Conservation (phyloP, 2,797 vertebrate genomes). For the Mormyrus proboscirostris region DNA sequence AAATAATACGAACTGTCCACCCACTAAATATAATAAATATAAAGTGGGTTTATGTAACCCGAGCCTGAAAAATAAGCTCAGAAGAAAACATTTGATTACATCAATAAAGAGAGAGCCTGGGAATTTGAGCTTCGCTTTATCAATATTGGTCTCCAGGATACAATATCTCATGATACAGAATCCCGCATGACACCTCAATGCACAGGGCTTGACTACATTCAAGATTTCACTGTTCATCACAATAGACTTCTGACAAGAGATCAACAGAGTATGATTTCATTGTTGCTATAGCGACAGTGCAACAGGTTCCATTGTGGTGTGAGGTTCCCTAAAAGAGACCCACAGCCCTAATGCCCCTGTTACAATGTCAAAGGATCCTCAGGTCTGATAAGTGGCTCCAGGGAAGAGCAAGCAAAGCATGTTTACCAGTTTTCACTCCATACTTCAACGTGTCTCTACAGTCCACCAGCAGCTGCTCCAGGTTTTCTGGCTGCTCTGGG, state of each 20-base stretch:
- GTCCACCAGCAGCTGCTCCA: constrained; percentile 58
- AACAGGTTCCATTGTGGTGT: neutral
- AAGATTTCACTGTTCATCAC: neutral
- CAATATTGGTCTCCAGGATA: neutral
- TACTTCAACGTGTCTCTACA: constrained; percentile 64
- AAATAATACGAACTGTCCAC: neutral
- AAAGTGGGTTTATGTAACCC: neutral
- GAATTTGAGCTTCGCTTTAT: neutral
- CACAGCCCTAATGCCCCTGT: neutral
- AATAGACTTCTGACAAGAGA: neutral
- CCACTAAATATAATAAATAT: neutral
- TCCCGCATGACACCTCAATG: too few relatives aligned
- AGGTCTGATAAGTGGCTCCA: neutral
- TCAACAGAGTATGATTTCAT: neutral
- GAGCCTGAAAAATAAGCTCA: neutral
- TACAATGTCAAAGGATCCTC: neutral
- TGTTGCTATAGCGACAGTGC: neutral
- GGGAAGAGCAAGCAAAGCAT: neutral
- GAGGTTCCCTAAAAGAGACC: neutral
- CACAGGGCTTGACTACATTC: neutral
- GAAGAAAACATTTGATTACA: neutral
- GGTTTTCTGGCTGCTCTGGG: constrained; percentile 50
- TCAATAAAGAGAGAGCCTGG: neutral
- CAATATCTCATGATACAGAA: neutral
- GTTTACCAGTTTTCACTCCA: constrained; percentile 55